phyloP scores from a whole-genome alignment of 2,113 vertebrate genomes.

The Anarhynchus alexandrinus region DNA sequence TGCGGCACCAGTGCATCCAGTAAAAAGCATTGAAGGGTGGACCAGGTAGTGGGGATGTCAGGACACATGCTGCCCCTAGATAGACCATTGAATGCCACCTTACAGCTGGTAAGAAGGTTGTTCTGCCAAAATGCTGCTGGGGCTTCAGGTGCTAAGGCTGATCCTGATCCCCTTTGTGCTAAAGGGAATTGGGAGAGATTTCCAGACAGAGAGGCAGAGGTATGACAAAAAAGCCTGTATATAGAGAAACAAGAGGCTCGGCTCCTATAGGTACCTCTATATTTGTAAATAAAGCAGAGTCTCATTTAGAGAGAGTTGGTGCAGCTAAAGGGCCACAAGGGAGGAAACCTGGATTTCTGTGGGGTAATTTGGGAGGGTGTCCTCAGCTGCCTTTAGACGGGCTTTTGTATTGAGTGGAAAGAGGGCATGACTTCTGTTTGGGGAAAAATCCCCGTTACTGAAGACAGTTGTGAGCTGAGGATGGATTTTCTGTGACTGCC shows the following conservation, averaged over 20 bases:
- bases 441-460: rapidly evolving
- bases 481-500: background rate
- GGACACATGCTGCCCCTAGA: background rate
- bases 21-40: background rate
- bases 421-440: background rate
- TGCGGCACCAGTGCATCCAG: background rate
- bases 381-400: background rate
- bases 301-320: background rate
- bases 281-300: background rate
- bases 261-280: background rate
- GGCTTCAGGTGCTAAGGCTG: background rate
- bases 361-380: background rate
- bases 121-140: background rate
- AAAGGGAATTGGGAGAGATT: background rate
- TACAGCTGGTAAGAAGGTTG: background rate
- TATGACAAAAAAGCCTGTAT: background rate
- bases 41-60: background rate
- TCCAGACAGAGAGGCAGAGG: background rate
- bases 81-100: background rate
- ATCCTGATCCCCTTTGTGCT: background rate
- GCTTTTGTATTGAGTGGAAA: background rate
- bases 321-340: background rate
- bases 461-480: background rate
- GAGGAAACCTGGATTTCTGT: background rate
- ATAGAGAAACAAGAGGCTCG: background rate